Evolutionary conservation across 2,113 vertebrate genomes (phyloP), one percentile per base, ranked within the genome.

Genomic region (Speoplatyrhinus poulsoni): DNA sequence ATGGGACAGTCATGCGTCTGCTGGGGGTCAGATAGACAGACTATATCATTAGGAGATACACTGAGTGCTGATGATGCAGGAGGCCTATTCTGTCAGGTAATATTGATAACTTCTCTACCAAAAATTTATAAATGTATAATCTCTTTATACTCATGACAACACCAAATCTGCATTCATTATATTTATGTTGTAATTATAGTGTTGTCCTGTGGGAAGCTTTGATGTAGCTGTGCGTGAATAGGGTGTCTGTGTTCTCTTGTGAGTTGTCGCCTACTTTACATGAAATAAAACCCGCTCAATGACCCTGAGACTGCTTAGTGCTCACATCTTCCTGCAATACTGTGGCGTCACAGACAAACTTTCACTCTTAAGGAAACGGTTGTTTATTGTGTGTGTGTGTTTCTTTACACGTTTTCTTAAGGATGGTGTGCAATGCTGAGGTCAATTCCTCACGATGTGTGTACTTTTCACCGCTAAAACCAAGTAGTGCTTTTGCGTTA

Each of bases 41-140:
- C n/a, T n/a, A n/a, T n/a, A n/a, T n/a, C n/a, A n/a, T n/a, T n/a
- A n/a, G n/a, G n/a, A n/a, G n/a, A n/a, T n/a, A n/a, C n/a, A n/a
- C n/a, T 73, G 32, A 62, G 67, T 58, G 60, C 62, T 74, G 4
- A 65, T 87, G 70, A 90, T 12, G 15, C 16, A 50, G 6, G 74
- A 62, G 74, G 58, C 48, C 57, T 64, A 59, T 67, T 16, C 74
- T 46, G 3, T 62, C 74, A 84, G 91, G 90, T 91, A 90, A 82
- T 46, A 16, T 19, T 49, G 48, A 55, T 67, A 36, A 56, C 48
- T 16, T 66, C 8, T 32, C 19, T 55, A 19, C 1, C 57, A 19
- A 55, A 13, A 0, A 11, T 41, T 47, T 56, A 56, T 56, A 56
- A 8, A 56, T 54, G 12, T 11, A 4, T 54, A n/a, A 1, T 54